Evolutionary conservation across 2,888 invertebrate species (phyloP).

Genomic region (Brachyopa scutellaris): DNA sequence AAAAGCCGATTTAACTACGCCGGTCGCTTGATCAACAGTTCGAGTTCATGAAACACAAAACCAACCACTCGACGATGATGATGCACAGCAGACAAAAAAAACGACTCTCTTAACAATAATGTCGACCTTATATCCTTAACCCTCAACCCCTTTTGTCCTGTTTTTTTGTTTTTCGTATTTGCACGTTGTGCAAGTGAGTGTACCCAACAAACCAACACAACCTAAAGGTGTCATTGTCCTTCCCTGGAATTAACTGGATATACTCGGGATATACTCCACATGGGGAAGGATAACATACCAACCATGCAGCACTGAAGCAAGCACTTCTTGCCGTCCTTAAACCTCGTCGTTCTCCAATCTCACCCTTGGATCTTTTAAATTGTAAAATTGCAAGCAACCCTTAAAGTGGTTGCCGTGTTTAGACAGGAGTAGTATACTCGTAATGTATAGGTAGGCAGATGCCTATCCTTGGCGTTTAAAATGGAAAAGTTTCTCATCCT

Average conservation of each 20-base stretch:
- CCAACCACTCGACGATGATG: conserved; percentile 19
- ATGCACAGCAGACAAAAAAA: conserved; percentile 17
- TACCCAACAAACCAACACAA: conserved; percentile 7
- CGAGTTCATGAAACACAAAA: conserved; percentile 50
- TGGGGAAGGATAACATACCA: conserved; percentile 31
- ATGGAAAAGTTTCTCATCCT: not conserved
- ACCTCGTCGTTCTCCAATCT: conserved; percentile 1
- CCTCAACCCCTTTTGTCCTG: conserved; percentile 46
- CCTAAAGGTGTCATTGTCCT: conserved; percentile 67
- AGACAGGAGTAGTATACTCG: not conserved
- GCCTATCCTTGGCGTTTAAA: conserved; percentile 30
- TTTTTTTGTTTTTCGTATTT: not conserved
- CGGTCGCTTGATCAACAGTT: conserved; percentile 43
- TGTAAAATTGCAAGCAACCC: conserved; percentile 49
- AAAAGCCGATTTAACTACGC: not conserved
- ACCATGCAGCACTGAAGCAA: not conserved
- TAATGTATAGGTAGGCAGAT: not conserved
- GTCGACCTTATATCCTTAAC: conserved; percentile 59
- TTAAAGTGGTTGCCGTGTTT: conserved; percentile 10
- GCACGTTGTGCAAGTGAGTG: conserved; percentile 25
- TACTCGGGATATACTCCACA: conserved; percentile 22
- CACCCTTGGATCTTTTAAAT: conserved; percentile 27
- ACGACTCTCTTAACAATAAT: conserved; percentile 22
- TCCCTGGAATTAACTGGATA: conserved; percentile 56
- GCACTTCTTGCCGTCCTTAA: conserved; percentile 24